phyloP scores from a whole-genome alignment of 2,113 vertebrate genomes.

The Lutjanus erythropterus region DNA sequence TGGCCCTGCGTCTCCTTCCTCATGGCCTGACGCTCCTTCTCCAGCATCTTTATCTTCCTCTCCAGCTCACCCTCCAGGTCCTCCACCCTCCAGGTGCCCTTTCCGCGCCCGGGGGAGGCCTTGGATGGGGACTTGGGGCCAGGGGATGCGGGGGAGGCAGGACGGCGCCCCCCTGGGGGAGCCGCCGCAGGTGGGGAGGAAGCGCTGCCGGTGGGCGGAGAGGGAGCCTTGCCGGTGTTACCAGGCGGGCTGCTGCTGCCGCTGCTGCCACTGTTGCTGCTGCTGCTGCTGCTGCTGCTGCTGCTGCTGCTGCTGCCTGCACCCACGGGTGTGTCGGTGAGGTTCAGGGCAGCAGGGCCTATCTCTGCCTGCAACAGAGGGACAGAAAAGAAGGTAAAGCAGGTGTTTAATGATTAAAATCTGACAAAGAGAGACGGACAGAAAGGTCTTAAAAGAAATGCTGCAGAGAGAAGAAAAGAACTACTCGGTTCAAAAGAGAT shows the following conservation, averaged over 20 bases:
- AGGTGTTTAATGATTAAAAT: background rate
- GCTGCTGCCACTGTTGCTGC: background rate
- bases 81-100: conserved; percentile 90
- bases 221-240: conserved; percentile 42
- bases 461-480: background rate
- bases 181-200: conserved; percentile 41
- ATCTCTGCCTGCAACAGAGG: conserved; percentile 84
- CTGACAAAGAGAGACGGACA: background rate
- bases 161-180: conserved; percentile 58
- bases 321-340: conserved; percentile 66
- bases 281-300: conserved; percentile 14
- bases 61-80: conserved; percentile 94
- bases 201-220: conserved; percentile 30
- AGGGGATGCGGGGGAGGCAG: conserved; percentile 48
- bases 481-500: background rate
- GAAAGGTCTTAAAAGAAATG: background rate
- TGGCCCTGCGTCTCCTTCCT: conserved; percentile 87
- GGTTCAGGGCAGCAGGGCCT: conserved; percentile 85
- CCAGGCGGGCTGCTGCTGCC: conserved; percentile 2
- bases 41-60: conserved; percentile 92
- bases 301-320: conserved; percentile 25
- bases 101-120: conserved; percentile 68
- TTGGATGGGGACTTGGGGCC: conserved; percentile 58
- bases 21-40: conserved; percentile 91
- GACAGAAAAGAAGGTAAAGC: background rate